Conservation (phyloP, 1,140 invertebrate genomes). For the Eueides isabella region DNA sequence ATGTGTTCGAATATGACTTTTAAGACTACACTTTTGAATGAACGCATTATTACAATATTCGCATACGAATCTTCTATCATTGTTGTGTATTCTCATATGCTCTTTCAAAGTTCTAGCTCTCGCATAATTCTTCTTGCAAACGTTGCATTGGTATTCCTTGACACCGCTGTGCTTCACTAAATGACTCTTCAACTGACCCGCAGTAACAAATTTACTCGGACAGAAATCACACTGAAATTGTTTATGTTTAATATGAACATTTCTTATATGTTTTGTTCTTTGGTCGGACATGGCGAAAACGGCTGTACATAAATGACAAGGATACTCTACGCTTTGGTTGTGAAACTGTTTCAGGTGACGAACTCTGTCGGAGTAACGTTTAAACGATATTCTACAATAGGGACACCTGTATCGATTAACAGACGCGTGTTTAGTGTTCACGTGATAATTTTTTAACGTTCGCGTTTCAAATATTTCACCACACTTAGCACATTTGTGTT, state of each 20-base stretch:
- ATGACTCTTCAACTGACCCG: constrained; percentile 63
- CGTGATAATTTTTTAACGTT: constrained; percentile 55
- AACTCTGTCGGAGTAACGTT: constrained; percentile 71
- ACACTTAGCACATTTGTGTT: constrained; percentile 67
- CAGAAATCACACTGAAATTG: constrained; percentile 71
- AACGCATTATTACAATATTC: constrained; percentile 82
- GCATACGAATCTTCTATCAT: constrained; percentile 75
- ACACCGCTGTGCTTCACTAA: constrained; percentile 64
- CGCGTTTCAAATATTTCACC: constrained; percentile 58
- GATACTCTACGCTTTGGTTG: constrained; percentile 65
- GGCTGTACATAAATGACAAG: constrained; percentile 68
- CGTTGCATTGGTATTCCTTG: constrained; percentile 67
- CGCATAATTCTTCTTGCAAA: constrained; percentile 80
- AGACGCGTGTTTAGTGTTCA: constrained; percentile 51
- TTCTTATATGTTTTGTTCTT: constrained; percentile 71
- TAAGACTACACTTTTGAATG: constrained; percentile 74
- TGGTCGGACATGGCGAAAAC: constrained; percentile 68
- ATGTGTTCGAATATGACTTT: constrained; percentile 72
- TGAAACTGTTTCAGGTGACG: constrained; percentile 76
- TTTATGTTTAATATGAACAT: constrained; percentile 72
- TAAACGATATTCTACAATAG: constrained; percentile 80
- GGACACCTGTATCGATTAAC: constrained; percentile 68
- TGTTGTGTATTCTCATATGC: constrained; percentile 80
- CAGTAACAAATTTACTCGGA: constrained; percentile 66
- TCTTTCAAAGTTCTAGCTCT: constrained; percentile 80